Evolutionary conservation across 2,797 vertebrate species (phyloP).

Genomic region (Scarus forsteni): DNA sequence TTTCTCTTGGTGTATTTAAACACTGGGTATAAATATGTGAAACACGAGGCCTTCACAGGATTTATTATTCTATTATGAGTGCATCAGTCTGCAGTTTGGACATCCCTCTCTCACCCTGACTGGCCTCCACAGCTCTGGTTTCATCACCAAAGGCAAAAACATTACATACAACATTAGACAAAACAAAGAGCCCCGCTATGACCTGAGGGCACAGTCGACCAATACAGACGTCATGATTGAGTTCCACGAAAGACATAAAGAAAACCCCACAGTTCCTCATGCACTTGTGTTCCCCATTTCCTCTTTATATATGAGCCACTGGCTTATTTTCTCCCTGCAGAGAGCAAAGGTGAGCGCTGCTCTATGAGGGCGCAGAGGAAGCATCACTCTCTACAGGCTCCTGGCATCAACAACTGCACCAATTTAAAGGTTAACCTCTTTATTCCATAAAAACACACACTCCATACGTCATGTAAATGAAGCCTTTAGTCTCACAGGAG

Average conservation of each 20-base stretch:
- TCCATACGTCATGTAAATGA: slow-evolving; percentile 79
- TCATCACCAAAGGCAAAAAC: slow-evolving; percentile 12
- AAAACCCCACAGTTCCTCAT: slow-evolving; percentile 13
- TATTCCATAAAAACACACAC: slow-evolving; percentile 66
- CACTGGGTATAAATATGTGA: neutral
- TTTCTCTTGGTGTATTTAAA: neutral
- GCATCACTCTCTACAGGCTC: slow-evolving; percentile 60
- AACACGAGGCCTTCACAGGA: neutral
- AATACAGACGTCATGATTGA: slow-evolving; percentile 16
- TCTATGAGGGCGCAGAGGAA: slow-evolving; percentile 35
- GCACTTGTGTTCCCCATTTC: neutral
- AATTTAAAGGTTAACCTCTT: slow-evolving; percentile 82
- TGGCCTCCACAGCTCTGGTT: slow-evolving; percentile 14
- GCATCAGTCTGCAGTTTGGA: neutral
- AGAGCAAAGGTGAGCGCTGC: slow-evolving; percentile 64
- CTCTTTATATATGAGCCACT: slow-evolving; percentile 26
- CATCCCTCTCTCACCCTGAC: neutral
- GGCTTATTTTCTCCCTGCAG: neutral
- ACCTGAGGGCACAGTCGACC: slow-evolving; percentile 20
- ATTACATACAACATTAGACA: slow-evolving; percentile 12
- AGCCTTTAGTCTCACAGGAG: slow-evolving; percentile 63
- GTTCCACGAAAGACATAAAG: slow-evolving; percentile 17
- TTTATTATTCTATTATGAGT: neutral
- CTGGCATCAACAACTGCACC: slow-evolving; percentile 70
- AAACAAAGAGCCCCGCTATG: slow-evolving; percentile 36